Evolutionary conservation across 2,113 vertebrate species (phyloP).

Genomic region (Pagrus major): DNA sequence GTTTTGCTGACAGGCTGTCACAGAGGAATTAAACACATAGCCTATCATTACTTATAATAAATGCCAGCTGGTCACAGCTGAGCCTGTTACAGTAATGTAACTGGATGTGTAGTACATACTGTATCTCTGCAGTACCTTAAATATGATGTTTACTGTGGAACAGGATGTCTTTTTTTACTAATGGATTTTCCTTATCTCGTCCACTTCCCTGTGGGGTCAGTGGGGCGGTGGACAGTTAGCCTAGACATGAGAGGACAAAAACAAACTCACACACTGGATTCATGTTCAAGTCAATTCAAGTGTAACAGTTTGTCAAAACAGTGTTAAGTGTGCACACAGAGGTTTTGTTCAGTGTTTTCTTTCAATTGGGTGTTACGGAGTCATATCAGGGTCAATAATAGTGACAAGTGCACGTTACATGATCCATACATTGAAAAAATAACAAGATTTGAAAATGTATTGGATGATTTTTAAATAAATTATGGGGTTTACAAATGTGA

Average conservation of each 20-base stretch:
- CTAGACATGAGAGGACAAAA: neutral
- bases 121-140: neutral
- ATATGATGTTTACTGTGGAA: constrained; percentile 15
- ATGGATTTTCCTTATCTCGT: constrained; percentile 17
- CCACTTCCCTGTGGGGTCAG: neutral
- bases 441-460: no score
- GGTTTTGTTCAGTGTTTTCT: neutral
- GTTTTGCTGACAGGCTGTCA: constrained; percentile 7
- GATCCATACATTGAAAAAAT: no score
- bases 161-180: constrained; percentile 19
- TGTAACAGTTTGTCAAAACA: neutral
- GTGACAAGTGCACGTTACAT: neutral
- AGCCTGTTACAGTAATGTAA: neutral
- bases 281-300: neutral
- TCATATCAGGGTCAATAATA: neutral
- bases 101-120: neutral
- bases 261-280: neutral
- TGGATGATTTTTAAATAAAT: neutral
- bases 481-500: no score
- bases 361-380: neutral
- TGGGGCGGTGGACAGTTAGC: neutral
- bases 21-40: neutral
- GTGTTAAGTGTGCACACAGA: neutral
- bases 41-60: neutral
- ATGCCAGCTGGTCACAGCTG: neutral